These are phyloP conservation scores for Scyliorhinus canicula DNA, from an alignment of 2,797 vertebrate genomes.

Conservation along the genomic window DNA sequence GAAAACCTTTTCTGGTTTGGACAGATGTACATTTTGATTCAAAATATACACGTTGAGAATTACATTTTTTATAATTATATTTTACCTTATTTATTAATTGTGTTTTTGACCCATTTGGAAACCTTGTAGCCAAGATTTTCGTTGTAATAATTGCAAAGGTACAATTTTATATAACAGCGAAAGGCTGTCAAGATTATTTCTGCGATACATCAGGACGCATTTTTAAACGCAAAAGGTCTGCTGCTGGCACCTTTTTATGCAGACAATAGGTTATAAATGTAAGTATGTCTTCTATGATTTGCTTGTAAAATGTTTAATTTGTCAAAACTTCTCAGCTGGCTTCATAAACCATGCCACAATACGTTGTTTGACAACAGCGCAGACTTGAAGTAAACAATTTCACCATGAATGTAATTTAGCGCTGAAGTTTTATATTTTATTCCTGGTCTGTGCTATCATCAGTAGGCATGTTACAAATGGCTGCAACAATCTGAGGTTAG, in stretches of 20 bases:
- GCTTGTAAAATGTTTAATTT: constrained; percentile 8
- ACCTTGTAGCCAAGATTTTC: background rate
- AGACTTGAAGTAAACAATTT: background rate
- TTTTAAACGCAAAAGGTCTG: background rate
- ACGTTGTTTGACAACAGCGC: background rate
- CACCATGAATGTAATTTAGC: background rate
- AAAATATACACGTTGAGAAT: background rate
- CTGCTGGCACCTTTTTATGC: background rate
- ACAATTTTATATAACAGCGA: background rate
- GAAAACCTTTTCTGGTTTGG: background rate
- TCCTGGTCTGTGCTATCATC: too few relatives aligned
- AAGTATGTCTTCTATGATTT: background rate
- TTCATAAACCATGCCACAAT: background rate
- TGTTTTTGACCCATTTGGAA: background rate
- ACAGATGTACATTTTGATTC: background rate
- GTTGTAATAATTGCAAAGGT: background rate
- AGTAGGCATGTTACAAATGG: background rate
- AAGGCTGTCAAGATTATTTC: background rate
- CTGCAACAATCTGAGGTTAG: background rate
- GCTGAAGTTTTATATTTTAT: background rate
- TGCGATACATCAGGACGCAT: background rate
- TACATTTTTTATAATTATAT: constrained; percentile 14
- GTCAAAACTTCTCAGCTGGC: background rate
- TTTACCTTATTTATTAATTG: constrained; percentile 13
- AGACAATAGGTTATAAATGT: background rate